A percentile compares a stretch with the other conserved stretches of the same genome.
Conservation (phyloP, 2,113 vertebrate genomes). For the Rhea americana region DNA sequence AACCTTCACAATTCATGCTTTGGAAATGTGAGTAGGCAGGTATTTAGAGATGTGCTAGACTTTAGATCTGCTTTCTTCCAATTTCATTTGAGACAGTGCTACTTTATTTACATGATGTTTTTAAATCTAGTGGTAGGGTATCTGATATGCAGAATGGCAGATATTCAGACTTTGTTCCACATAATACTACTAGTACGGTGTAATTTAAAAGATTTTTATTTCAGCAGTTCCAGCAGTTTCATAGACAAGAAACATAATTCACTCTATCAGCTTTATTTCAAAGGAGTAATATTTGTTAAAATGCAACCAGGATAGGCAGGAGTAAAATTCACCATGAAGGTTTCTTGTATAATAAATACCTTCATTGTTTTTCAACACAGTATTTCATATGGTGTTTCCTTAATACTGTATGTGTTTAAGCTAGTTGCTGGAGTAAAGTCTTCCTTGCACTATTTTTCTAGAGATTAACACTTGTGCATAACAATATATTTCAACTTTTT, state of each 20-base stretch:
- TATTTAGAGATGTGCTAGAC: not conserved
- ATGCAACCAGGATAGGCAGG: not conserved
- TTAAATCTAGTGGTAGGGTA: slow-evolving; percentile 5
- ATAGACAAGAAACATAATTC: not conserved
- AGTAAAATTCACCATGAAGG: not conserved
- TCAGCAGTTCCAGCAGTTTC: not conserved
- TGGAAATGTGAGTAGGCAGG: slow-evolving; percentile 11
- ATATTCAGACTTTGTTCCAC: not conserved
- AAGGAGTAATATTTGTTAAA: not conserved
- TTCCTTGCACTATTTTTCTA: not conserved
- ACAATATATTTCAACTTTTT: not conserved
- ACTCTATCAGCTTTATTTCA: not conserved
- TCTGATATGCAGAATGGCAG: not conserved
- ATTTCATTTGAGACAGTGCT: not conserved
- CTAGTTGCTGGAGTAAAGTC: not conserved
- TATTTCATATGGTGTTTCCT: not conserved
- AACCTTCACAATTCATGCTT: not conserved
- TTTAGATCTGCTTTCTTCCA: slow-evolving; percentile 4
- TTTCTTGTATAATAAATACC: not conserved
- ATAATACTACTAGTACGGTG: not conserved
- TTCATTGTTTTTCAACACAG: not conserved
- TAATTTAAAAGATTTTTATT: not conserved
- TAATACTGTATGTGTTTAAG: not conserved
- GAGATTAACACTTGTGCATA: not conserved
- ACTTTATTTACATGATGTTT: slow-evolving; percentile 4